phyloP scores from a whole-genome alignment of 2,888 invertebrate species.

The Limnephilus marmoratus region DNA sequence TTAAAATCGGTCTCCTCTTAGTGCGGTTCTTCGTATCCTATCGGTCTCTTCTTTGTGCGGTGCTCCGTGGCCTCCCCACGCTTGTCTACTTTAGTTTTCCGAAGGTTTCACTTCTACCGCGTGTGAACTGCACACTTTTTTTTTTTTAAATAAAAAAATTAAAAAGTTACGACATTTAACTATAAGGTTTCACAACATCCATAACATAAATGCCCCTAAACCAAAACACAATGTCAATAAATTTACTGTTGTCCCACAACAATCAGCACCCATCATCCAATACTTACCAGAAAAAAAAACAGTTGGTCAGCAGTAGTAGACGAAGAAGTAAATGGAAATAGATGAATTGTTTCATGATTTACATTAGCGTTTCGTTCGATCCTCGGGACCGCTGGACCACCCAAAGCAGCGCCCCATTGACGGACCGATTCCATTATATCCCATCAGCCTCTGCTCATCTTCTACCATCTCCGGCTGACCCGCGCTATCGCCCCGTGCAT shows the following conservation, averaged over 20 bases:
- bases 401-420: conserved; percentile 28
- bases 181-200: too few relatives aligned
- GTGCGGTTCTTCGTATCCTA: too few relatives aligned
- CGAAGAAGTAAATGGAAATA: neutral
- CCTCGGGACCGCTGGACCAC: conserved; percentile 14
- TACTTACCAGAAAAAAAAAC: neutral
- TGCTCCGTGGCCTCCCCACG: too few relatives aligned
- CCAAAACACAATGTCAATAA: neutral
- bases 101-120: too few relatives aligned
- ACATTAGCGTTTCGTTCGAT: neutral
- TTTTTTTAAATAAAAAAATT: too few relatives aligned
- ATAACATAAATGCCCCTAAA: neutral
- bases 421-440: conserved; percentile 36
- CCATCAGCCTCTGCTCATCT: conserved; percentile 28
- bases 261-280: neutral
- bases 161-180: too few relatives aligned
- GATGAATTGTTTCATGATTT: neutral
- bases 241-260: neutral
- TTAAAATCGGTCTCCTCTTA: too few relatives aligned
- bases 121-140: too few relatives aligned
- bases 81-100: too few relatives aligned
- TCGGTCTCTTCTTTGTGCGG: too few relatives aligned
- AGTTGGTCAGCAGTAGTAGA: neutral
- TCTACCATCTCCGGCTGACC: neutral
- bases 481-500: conserved; percentile 22